Conservation (phyloP, 2,797 vertebrate genomes). For the Thalassophryne amazonica region DNA sequence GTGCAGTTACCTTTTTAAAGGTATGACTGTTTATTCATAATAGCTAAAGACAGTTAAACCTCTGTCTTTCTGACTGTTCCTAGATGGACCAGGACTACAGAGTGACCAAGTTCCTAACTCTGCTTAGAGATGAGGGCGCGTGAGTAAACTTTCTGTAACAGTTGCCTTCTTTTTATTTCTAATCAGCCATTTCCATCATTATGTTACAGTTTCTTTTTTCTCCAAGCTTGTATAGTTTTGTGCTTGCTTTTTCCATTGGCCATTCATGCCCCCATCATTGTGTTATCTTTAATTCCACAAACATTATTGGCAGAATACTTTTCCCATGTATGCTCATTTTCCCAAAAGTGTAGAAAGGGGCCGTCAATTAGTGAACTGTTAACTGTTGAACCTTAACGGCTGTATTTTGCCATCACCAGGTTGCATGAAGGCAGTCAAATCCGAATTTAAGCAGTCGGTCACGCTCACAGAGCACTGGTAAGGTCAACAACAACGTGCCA, state of each 20-base stretch:
- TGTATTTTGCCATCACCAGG: slow-evolving; percentile 68
- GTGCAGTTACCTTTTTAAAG: neutral
- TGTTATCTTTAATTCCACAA: neutral
- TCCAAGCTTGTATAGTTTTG: neutral
- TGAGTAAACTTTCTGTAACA: slow-evolving; percentile 79
- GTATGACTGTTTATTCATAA: neutral
- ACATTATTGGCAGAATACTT: neutral
- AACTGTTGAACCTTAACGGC: slow-evolving; percentile 11
- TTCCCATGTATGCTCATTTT: neutral
- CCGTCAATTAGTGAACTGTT: neutral
- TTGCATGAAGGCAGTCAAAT: slow-evolving; percentile 78
- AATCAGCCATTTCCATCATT: neutral
- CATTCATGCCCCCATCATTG: neutral
- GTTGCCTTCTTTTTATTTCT: neutral
- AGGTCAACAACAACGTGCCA: slow-evolving; percentile 36
- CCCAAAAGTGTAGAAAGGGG: neutral
- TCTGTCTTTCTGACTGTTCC: slow-evolving; percentile 27
- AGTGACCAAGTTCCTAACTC: slow-evolving; percentile 92
- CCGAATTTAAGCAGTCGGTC: slow-evolving; percentile 67
- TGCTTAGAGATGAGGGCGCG: slow-evolving; percentile 92
- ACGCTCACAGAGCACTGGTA: slow-evolving; percentile 48
- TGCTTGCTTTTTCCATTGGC: neutral
- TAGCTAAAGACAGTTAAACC: neutral
- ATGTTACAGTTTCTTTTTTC: too few species aligned
- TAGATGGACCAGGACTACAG: slow-evolving; percentile 94